Base-by-base conservation (phyloP, 2,888 invertebrate genomes). In the Dione juno region DNA sequence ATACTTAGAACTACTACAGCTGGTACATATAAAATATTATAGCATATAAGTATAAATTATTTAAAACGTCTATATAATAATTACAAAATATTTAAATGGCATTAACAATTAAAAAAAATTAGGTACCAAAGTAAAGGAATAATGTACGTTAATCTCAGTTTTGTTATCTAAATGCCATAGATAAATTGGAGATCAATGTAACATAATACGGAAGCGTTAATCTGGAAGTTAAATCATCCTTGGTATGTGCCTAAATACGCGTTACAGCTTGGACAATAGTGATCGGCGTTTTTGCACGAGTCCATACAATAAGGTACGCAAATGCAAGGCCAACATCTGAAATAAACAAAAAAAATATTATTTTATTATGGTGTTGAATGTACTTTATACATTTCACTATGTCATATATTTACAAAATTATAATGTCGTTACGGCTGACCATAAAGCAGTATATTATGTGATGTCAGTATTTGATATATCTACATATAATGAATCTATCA, bases 281-380 rank as follows among this genome's bases (percentile, higher is more conserved):
- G 94, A 57, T 94, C 91, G 19, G 90, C 88, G 75, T 88, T 94
- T 75, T 91, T 89, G 77, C 94, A 94, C 35, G 92, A 88, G 50
- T 94, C 88, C 84, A 93, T 86, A 76, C 94, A 94, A 76, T 94
- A 95, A 0, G 95, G 94, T 10, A 94, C 69, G 68, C 92, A 92
- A 8, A 91, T 88, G 72, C 94, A 94, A 0, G 93, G 93, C 93
- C 94, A 94, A 76, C 89, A 93, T 54, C 93, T 93, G 81, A 61
- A 86, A 85, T 69, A 19, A 53, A 66, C 65, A 43, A 54, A 40
- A 57, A 57, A 57, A 41, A 41, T n/a, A 28, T 43, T 14, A 59
- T 14, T 21, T n/a, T n/a, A 14, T 45, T 21, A 41, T 54, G 14
- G 1, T 28, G 50, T 21, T 50, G 11, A 50, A 50, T 21, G 19